Evolutionary conservation across 2,888 invertebrate species (phyloP).

Genomic region (Andrena dorsata): DNA sequence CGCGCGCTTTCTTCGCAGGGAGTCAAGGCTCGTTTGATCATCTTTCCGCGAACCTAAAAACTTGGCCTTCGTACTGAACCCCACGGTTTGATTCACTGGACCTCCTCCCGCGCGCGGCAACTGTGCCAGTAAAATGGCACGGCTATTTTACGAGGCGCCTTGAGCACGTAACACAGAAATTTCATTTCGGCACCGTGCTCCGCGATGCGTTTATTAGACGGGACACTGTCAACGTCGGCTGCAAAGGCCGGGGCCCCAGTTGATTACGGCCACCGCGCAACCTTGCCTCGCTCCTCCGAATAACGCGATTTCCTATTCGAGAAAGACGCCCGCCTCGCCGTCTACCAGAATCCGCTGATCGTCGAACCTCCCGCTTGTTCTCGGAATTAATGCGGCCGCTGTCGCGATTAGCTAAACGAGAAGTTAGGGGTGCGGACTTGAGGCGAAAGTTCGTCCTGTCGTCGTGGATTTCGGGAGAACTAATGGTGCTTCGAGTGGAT

Average conservation of each 20-base stretch:
- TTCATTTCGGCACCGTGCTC: constrained; percentile 66
- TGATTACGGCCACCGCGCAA: background rate
- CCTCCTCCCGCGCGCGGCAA: constrained; percentile 69
- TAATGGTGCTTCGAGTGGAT: background rate
- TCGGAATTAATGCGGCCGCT: background rate
- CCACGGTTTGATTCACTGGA: constrained; percentile 75
- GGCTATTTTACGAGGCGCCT: constrained; percentile 80
- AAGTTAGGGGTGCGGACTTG: too few species aligned
- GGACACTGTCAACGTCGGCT: constrained; percentile 27
- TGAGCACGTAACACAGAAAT: constrained; percentile 72
- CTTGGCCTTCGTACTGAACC: constrained; percentile 75
- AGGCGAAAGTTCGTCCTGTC: background rate
- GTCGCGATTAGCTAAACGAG: background rate
- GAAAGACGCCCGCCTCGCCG: background rate
- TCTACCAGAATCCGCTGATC: background rate
- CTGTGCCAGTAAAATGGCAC: constrained; percentile 80
- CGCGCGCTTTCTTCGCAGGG: constrained; percentile 9
- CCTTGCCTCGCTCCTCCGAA: background rate
- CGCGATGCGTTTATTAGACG: constrained; percentile 29
- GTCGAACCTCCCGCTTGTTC: background rate
- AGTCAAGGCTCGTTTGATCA: constrained; percentile 21
- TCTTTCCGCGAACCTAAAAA: constrained; percentile 70
- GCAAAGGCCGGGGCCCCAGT: background rate
- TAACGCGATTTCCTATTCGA: background rate
- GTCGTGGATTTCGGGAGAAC: background rate